Evolutionary conservation across 2,888 invertebrate genomes (phyloP), one percentile per base, ranked within the genome.

Genomic region (Epicampocera succincta): DNA sequence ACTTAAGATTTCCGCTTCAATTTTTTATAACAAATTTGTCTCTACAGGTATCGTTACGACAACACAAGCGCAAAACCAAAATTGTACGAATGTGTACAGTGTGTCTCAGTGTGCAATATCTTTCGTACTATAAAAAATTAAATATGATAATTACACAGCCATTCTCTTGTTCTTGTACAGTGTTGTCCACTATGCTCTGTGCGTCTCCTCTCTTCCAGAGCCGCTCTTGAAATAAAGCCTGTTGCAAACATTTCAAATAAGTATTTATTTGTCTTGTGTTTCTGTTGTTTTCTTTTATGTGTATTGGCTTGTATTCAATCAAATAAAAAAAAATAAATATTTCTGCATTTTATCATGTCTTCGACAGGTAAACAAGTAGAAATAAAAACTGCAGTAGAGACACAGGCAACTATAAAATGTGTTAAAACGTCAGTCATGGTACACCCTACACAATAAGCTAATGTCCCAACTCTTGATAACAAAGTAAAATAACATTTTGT

Each of bases 311-410:
- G 63, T 60, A 25, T 66, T 50, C 72, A 72, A 78, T 78, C 65
- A 58, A 77, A 17, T 21, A n/a, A 33, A 50, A 56, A 38, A 58
- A 81, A 63, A 65, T 33, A 33, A 74, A 60, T 56, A 71, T 72
- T 77, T 69, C 46, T 82, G 74, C 82, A 82, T 82, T 82, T 82
- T 78, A 74, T 78, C 82, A 82, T 78, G 82, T 78, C 63, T 77
- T 78, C 65, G 73, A 44, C 74, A 71, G 78, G 82, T 82, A 82
- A 58, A 74, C 19, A 63, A 79, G 61, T 40, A 63, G 44, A 50
- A 25, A 56, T 15, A 15, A 65, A 52, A 75, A 63, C 76, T 66
- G 71, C 54, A 44, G 44, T 61, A 21, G 9, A 33, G 33, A 40
- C 48, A 40, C 48, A 48, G 15, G 40, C 68, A 48, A 40, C 25